Evolutionary conservation across 1,140 invertebrate species (phyloP).

Genomic region (Solen grandis): DNA sequence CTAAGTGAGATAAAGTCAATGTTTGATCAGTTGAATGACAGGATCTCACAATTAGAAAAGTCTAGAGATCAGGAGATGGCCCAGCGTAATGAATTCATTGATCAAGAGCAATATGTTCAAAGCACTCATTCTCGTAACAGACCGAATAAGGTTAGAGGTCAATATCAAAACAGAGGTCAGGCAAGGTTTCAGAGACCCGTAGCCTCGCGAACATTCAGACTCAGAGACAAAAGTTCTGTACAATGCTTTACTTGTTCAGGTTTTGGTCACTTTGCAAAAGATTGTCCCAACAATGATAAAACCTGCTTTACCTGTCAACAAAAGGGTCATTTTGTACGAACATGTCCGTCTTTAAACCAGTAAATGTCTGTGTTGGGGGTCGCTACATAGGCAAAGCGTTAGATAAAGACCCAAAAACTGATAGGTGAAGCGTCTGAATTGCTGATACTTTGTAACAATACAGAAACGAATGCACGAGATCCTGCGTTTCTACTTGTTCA

Average conservation of each 20-base stretch:
- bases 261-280: too few species aligned
- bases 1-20: background rate
- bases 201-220: background rate
- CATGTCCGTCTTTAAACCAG: constrained; percentile 14
- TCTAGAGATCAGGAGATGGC: background rate
- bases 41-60: too few species aligned
- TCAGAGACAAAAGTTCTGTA: too few species aligned
- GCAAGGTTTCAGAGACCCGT: too few species aligned
- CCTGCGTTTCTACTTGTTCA: background rate
- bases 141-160: background rate
- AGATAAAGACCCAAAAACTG: constrained; percentile 20
- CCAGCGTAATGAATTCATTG: background rate
- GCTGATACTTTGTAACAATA: background rate
- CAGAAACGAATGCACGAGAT: constrained; percentile 5
- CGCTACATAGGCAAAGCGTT: background rate
- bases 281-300: background rate
- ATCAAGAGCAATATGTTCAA: background rate
- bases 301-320: constrained; percentile 2
- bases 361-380: constrained; percentile 11
- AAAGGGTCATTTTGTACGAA: constrained; percentile 6
- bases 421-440: constrained; percentile 15
- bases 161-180: background rate
- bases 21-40: constrained; percentile 1
- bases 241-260: too few species aligned
- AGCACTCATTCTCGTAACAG: background rate